These are phyloP conservation scores for Syrrhaptes paradoxus DNA, from an alignment of 2,113 vertebrate genomes.

Conservation along the genomic window DNA sequence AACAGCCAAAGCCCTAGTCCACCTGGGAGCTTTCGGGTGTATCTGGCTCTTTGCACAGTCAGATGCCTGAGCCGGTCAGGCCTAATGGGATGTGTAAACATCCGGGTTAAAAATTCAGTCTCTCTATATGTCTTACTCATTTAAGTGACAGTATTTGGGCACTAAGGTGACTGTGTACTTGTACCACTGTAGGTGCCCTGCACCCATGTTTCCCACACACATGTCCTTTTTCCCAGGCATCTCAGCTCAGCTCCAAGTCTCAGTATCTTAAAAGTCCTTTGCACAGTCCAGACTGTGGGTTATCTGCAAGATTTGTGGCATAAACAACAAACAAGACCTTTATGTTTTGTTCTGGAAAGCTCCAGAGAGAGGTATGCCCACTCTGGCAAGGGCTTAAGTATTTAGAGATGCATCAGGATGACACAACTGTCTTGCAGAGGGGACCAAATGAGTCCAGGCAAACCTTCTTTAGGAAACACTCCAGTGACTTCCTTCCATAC, in stretches of 20 bases:
- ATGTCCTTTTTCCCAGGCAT: background rate
- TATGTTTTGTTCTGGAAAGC: background rate
- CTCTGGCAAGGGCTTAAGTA: background rate
- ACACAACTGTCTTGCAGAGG: background rate
- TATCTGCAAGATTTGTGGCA: background rate
- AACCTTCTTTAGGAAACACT: background rate
- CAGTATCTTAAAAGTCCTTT: background rate
- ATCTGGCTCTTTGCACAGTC: accelerated
- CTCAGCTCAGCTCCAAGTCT: background rate
- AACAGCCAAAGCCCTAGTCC: background rate
- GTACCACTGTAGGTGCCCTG: background rate
- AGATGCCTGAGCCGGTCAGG: too few species aligned
- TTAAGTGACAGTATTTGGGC: background rate
- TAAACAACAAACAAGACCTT: background rate
- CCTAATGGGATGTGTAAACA: background rate
- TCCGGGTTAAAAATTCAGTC: background rate
- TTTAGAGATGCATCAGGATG: background rate
- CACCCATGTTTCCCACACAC: background rate
- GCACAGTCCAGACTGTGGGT: background rate
- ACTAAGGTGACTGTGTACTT: background rate
- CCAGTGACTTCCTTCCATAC: background rate
- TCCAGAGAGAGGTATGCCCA: background rate
- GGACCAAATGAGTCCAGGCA: background rate
- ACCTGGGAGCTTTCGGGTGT: background rate
- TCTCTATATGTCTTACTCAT: accelerated